Evolutionary conservation across 2,797 vertebrate species (phyloP), one percentile per base, ranked within the genome.

Genomic region (Masticophis lateralis): DNA sequence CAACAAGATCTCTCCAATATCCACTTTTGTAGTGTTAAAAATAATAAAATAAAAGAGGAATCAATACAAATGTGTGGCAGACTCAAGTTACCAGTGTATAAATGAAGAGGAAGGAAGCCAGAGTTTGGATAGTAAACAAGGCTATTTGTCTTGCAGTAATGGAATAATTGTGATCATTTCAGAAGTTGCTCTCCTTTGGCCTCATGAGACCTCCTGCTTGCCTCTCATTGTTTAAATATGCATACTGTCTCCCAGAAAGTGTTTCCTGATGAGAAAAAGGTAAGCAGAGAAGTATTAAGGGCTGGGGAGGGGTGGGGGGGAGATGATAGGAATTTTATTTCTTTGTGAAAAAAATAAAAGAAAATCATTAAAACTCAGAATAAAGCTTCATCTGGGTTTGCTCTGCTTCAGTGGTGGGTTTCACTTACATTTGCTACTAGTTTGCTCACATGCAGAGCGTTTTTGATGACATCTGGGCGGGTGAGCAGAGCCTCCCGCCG

Each of bases 141-240:
- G 94, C 94, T 96, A 93, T 96, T 97, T 97, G 92, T 97, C 97
- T 97, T 89, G 0, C 95, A 94, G 95, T 95, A 97, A 97, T 93
- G 95, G 94, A 94, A 92, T 97, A 97, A 97, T 97, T 96, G 96
- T 95, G 96, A 97, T 97, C 97, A 96, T 96, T 97, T 97, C 96
- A 96, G 96, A 97, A 97, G 97, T 97, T 93, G 91, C 96, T 95
- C 92, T 94, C 94, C 69, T 96, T 96, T 94, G 95, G 96, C 93
- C 95, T 96, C 94, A 95, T 96, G 96, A 97, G 97, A 96, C 95
- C 94, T 95, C 96, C 96, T 95, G 93, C 95, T 96, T 95, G 95
- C 96, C 96, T 97, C 96, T 94, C 96, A 95, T 95, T 96, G 96
- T 97, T 98, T 97, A 96, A 97, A 96, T 95, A 96, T 51, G 92